phyloP scores from a whole-genome alignment of 2,113 vertebrate genomes.

The Pelmatolapia mariae region DNA sequence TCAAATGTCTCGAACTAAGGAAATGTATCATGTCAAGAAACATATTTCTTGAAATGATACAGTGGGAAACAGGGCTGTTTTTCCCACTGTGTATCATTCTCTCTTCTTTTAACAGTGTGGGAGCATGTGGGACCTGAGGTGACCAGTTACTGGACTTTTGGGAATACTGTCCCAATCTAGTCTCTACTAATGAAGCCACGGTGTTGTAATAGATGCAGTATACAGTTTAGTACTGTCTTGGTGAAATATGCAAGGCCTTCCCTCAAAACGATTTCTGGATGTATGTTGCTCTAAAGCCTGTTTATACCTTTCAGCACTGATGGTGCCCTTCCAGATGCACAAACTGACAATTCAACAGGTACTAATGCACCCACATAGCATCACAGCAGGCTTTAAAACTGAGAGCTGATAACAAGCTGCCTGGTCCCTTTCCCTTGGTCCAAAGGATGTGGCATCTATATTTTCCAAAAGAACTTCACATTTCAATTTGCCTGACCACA shows the following conservation, averaged over 20 bases:
- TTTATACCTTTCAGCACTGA: neutral
- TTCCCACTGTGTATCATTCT: neutral
- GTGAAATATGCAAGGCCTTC: neutral
- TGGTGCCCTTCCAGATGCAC: neutral
- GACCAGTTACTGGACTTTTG: neutral
- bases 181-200: neutral
- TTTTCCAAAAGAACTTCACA: neutral
- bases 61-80: neutral
- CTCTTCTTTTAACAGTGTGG: neutral
- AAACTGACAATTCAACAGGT: neutral
- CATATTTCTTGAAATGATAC: neutral
- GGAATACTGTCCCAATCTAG: neutral
- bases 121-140: neutral
- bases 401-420: neutral
- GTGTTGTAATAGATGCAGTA: neutral
- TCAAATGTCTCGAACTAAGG: neutral
- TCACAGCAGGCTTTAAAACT: neutral
- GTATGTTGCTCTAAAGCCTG: neutral
- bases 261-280: neutral
- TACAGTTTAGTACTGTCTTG: neutral
- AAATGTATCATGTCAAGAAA: neutral
- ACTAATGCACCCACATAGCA: neutral
- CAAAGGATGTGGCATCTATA: neutral
- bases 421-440: neutral
- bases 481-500: neutral